Percentiles rank a stretch among this genome's conserved stretches.
Evolutionary conservation across 2,797 vertebrate species (phyloP).

Genomic region (Notolepis coatsorum): DNA sequence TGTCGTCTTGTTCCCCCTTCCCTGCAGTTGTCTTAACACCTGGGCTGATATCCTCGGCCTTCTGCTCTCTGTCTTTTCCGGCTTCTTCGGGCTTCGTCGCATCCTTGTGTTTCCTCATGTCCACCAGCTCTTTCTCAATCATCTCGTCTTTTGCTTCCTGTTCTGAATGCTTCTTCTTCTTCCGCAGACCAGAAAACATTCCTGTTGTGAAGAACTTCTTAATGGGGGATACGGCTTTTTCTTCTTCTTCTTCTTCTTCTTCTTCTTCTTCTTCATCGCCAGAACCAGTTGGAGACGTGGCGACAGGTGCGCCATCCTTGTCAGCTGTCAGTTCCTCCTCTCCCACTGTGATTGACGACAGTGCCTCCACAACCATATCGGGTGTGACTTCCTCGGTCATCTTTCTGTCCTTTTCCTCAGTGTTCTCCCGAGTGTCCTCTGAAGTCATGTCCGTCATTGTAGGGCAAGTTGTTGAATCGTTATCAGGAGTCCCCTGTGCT

Average conservation of each 20-base stretch:
- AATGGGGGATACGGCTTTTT: constrained; percentile 83
- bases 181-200: constrained; percentile 87
- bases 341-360: constrained; percentile 50
- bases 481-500: constrained; percentile 59
- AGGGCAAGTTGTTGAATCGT: constrained; percentile 57
- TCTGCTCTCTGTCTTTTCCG: constrained; percentile 20
- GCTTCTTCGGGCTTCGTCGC: constrained; percentile 45
- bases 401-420: constrained; percentile 41
- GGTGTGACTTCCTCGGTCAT: constrained; percentile 40
- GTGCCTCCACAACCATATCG: constrained; percentile 28
- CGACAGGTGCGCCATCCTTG: constrained; percentile 24
- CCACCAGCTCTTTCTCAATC: constrained; percentile 55
- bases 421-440: constrained; percentile 43
- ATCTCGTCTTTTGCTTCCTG: constrained; percentile 72
- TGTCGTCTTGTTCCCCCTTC: constrained; percentile 38
- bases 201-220: constrained; percentile 92
- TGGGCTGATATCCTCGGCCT: constrained; percentile 45
- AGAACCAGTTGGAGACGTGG: constrained; percentile 59
- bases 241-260: constrained; percentile 65
- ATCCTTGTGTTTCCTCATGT: constrained; percentile 35
- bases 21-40: constrained; percentile 47
- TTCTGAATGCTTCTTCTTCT: constrained; percentile 86
- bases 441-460: constrained; percentile 52
- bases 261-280: constrained; percentile 68
- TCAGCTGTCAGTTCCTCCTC: constrained; percentile 26